Percentiles rank a stretch among this genome's conserved stretches.
phyloP scores from a whole-genome alignment of 2,888 invertebrate species.

The Megaustenia siamemsis region DNA sequence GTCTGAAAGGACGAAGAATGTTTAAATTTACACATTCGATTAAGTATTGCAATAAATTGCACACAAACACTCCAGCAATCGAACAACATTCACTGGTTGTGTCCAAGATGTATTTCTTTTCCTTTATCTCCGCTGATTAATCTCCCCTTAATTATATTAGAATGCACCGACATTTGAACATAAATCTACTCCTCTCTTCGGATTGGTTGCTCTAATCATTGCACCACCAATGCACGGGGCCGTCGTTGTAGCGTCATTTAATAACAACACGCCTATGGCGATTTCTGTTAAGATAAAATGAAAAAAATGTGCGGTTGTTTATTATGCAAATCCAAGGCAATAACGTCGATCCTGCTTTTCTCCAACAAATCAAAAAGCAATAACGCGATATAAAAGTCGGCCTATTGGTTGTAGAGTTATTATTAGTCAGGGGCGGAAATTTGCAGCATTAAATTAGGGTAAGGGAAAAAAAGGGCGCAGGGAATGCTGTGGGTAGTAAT shows the following conservation, averaged over 20 bases:
- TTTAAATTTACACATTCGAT: conserved; percentile 16
- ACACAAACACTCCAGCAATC: background rate
- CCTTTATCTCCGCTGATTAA: conserved; percentile 2
- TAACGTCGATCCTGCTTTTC: background rate
- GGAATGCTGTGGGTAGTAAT: no score
- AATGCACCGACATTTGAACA: conserved; percentile 15
- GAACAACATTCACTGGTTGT: background rate
- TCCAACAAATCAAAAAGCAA: conserved; percentile 34
- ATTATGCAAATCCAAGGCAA: conserved; percentile 27
- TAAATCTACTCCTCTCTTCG: conserved; percentile 9
- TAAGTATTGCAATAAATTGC: conserved; percentile 24
- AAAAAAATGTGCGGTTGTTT: background rate
- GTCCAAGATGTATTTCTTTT: background rate
- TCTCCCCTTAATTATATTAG: conserved; percentile 21
- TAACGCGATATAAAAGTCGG: conserved; percentile 5
- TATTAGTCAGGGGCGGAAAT: background rate
- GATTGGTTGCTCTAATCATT: background rate
- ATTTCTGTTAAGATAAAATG: background rate
- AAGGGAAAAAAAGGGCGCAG: background rate
- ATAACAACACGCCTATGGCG: background rate
- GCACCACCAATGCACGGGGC: background rate
- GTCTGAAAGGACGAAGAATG: background rate
- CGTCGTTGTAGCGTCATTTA: background rate
- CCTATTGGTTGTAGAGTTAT: background rate
- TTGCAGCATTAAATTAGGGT: background rate